Evolutionary conservation across 2,113 vertebrate species (phyloP).

Genomic region (Plecotus auritus): DNA sequence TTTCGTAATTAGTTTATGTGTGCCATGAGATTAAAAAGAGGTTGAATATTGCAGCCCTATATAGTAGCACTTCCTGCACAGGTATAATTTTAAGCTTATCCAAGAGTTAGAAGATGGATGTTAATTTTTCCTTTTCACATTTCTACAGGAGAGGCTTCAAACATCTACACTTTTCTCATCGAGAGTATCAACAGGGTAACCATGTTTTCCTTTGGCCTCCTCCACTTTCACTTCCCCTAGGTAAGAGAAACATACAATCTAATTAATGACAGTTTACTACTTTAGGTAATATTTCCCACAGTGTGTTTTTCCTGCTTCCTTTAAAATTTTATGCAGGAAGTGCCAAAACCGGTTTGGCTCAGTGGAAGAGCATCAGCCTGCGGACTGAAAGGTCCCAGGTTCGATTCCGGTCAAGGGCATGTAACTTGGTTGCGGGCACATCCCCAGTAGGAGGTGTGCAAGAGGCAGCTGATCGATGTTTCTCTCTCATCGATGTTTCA

Average conservation of each 20-base stretch:
- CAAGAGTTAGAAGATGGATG: too few species aligned
- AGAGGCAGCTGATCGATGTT: too few species aligned
- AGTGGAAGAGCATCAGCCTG: too few species aligned
- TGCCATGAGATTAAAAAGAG: too few species aligned
- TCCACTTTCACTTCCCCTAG: not conserved
- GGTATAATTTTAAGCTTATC: not conserved
- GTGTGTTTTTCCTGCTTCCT: not conserved
- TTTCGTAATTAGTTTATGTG: too few species aligned
- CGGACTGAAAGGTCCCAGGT: too few species aligned
- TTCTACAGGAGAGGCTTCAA: not conserved
- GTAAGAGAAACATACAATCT: not conserved
- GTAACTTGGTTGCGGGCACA: too few species aligned
- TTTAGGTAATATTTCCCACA: not conserved
- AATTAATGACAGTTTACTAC: not conserved
- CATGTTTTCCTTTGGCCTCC: not conserved
- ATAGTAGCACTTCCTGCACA: not conserved
- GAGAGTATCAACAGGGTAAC: not conserved
- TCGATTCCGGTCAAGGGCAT: too few species aligned
- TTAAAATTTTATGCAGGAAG: not conserved
- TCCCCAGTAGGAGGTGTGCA: too few species aligned
- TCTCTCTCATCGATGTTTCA: too few species aligned
- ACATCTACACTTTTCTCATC: not conserved
- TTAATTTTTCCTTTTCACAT: not conserved
- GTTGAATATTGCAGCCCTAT: too few species aligned
- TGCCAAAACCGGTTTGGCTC: too few species aligned